These are phyloP conservation scores for Sclerurus mexicanus DNA, from an alignment of 2,113 vertebrate species.

Conservation along the genomic window DNA sequence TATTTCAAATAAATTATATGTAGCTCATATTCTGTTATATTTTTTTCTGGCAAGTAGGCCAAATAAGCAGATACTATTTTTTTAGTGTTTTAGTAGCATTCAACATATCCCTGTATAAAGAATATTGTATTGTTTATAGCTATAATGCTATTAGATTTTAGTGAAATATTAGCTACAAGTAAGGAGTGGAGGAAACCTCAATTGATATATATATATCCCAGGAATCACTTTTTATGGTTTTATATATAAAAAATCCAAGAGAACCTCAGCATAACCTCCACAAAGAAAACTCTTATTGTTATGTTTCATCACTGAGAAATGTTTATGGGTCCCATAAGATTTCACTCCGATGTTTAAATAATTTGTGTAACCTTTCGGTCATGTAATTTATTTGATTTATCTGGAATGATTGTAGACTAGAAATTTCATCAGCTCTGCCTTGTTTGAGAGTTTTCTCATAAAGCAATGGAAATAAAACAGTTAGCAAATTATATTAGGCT, in stretches of 20 bases:
- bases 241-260: constrained; percentile 13
- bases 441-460: constrained; percentile 26
- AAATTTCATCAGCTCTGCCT: constrained; percentile 42
- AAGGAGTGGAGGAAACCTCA: neutral
- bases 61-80: neutral
- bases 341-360: constrained; percentile 66
- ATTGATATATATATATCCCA: neutral
- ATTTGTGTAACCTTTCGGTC: constrained; percentile 67
- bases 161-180: constrained; percentile 18
- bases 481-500: neutral
- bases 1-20: neutral
- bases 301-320: constrained; percentile 62
- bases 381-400: constrained; percentile 70
- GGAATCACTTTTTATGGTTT: constrained; percentile 20
- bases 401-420: constrained; percentile 40
- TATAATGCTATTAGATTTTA: neutral
- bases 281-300: constrained; percentile 60
- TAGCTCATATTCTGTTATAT: neutral
- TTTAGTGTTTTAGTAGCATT: neutral
- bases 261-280: constrained; percentile 33
- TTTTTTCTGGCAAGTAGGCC: neutral
- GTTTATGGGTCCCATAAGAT: constrained; percentile 59
- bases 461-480: neutral
- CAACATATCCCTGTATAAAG: neutral
- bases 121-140: neutral